phyloP scores from a whole-genome alignment of 2,113 vertebrate species.

The Takifugu flavidus region DNA sequence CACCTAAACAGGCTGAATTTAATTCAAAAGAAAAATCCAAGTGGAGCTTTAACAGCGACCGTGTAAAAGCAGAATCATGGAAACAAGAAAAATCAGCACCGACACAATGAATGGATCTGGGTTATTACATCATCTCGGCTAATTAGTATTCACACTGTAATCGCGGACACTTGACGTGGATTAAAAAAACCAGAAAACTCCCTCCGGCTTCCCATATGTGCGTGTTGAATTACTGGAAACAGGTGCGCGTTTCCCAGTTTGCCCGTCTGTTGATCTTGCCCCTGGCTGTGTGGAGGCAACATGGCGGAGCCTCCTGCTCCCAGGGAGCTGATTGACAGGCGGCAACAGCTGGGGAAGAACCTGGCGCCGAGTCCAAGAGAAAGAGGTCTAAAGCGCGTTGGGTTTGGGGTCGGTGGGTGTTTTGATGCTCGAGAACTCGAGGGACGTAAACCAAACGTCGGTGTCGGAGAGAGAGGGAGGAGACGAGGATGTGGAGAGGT shows the following conservation, averaged over 20 bases:
- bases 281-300: slow-evolving; percentile 11
- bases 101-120: slow-evolving; percentile 6
- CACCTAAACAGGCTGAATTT: too few species aligned
- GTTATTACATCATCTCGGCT: slow-evolving; percentile 25
- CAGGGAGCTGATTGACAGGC: not conserved
- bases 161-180: slow-evolving; percentile 24
- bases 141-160: slow-evolving; percentile 51
- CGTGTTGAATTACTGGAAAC: slow-evolving; percentile 16
- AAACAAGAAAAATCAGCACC: not conserved
- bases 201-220: slow-evolving; percentile 32
- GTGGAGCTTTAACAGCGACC: too few species aligned
- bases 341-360: slow-evolving; percentile 9
- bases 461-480: not conserved
- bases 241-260: slow-evolving; percentile 30
- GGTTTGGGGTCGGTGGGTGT: not conserved
- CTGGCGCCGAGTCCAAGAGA: not conserved
- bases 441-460: not conserved
- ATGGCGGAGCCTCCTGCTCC: slow-evolving; percentile 10
- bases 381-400: not conserved
- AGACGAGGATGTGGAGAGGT: slow-evolving; percentile 2
- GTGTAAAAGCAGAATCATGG: slow-evolving; percentile 1
- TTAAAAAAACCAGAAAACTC: slow-evolving; percentile 19
- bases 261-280: slow-evolving; percentile 33
- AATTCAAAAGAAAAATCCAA: too few species aligned
- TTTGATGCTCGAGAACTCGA: not conserved